phyloP scores from a whole-genome alignment of 2,113 vertebrate species.

The Bos javanicus region DNA sequence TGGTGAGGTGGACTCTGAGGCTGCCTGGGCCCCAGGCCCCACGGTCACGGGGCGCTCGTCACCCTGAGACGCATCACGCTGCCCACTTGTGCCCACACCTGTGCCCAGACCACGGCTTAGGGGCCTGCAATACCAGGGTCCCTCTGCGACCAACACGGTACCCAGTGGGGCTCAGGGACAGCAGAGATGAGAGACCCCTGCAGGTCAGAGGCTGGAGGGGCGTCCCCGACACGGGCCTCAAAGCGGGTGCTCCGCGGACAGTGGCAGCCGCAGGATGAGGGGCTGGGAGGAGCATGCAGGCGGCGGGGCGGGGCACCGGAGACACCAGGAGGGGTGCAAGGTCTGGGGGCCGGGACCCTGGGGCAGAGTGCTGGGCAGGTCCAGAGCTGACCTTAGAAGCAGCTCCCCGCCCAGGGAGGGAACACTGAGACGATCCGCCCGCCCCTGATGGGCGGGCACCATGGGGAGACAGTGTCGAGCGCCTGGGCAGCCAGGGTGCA shows the following conservation, averaged over 20 bases:
- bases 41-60: neutral
- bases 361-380: accelerated
- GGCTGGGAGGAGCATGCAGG: neutral
- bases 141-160: accelerated
- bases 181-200: neutral
- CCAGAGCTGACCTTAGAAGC: neutral
- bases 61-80: neutral
- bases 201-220: neutral
- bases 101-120: neutral
- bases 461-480: accelerated
- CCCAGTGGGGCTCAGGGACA: neutral
- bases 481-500: neutral
- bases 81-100: neutral
- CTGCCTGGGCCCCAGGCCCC: neutral
- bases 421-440: accelerated
- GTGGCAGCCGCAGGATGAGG: neutral
- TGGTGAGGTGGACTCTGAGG: neutral
- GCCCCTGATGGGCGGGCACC: accelerated
- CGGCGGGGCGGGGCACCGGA: neutral
- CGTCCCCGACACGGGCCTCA: neutral
- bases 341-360: neutral
- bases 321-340: neutral
- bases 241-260: neutral
- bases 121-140: accelerated
- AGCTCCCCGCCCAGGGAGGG: accelerated